Conservation (phyloP, 2,888 invertebrate genomes). For the Brenthis hecate region DNA sequence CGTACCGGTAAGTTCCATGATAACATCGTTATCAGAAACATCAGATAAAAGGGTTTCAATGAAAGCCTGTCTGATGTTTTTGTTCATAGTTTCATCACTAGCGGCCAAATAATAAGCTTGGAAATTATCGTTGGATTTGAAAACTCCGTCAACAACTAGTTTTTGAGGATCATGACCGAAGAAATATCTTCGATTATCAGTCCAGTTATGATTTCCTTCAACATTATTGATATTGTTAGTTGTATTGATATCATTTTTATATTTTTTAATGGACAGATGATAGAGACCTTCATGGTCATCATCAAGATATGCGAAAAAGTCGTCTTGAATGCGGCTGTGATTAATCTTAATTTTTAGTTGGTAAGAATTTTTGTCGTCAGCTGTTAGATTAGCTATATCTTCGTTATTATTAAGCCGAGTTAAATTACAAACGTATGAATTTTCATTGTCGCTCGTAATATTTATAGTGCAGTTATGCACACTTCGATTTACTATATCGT, state of each 20-base stretch:
- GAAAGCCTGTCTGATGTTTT: conserved; percentile 8
- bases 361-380: neutral
- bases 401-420: neutral
- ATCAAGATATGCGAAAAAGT: neutral
- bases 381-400: neutral
- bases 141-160: neutral
- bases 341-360: neutral
- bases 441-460: neutral
- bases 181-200: neutral
- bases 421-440: neutral
- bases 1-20: conserved; percentile 22
- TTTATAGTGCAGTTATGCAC: conserved; percentile 10
- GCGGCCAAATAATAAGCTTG: neutral
- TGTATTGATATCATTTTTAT: neutral
- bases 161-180: neutral
- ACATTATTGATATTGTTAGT: neutral
- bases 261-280: neutral
- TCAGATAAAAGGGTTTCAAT: conserved; percentile 14
- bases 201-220: neutral
- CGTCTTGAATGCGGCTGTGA: neutral
- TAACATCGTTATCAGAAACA: conserved; percentile 8
- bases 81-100: neutral
- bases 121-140: neutral
- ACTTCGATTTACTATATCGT: conserved; percentile 10
- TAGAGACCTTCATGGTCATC: neutral